These are phyloP conservation scores for Trachythela sp. DNA, from an alignment of 64 coral and sea anemone genomes.

Conservation along the genomic window DNA sequence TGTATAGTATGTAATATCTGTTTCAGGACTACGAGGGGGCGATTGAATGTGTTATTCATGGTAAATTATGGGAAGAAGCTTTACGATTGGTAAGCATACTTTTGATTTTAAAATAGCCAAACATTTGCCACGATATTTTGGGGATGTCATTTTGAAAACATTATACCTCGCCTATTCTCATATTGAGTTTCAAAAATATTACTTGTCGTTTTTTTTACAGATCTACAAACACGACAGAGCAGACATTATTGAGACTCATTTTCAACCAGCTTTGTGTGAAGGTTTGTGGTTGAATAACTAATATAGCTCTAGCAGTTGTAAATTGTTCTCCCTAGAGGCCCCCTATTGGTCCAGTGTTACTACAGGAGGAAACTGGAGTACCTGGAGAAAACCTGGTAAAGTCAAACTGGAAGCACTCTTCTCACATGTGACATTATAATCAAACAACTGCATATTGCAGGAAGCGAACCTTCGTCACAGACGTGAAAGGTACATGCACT, in stretches of 20 bases:
- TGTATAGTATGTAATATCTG: not conserved
- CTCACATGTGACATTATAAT: too few relatives aligned
- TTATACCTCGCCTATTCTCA: not conserved
- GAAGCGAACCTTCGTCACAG: too few relatives aligned
- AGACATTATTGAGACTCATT: constrained; percentile 93
- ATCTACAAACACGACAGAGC: constrained; percentile 65
- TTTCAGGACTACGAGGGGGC: constrained; percentile 83
- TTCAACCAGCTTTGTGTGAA: constrained; percentile 73
- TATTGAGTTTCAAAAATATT: too few relatives aligned
- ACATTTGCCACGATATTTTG: not conserved
- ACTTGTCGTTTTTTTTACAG: constrained; percentile 28
- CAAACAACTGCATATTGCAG: too few relatives aligned
- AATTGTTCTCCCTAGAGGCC: too few relatives aligned
- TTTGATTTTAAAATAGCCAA: not conserved
- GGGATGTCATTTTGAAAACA: too few relatives aligned
- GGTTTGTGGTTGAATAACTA: constrained; percentile 7
- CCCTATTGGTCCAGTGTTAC: not conserved
- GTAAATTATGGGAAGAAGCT: constrained; percentile 86
- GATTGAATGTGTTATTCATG: constrained; percentile 70
- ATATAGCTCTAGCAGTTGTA: not conserved
- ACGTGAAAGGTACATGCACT: too few relatives aligned
- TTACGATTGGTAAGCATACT: constrained; percentile 62
- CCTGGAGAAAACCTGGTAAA: too few relatives aligned
- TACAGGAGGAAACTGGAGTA: too few relatives aligned
- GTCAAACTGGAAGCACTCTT: too few relatives aligned